Conservation (phyloP, 2,888 invertebrate genomes). For the Ophioninae sp. region DNA sequence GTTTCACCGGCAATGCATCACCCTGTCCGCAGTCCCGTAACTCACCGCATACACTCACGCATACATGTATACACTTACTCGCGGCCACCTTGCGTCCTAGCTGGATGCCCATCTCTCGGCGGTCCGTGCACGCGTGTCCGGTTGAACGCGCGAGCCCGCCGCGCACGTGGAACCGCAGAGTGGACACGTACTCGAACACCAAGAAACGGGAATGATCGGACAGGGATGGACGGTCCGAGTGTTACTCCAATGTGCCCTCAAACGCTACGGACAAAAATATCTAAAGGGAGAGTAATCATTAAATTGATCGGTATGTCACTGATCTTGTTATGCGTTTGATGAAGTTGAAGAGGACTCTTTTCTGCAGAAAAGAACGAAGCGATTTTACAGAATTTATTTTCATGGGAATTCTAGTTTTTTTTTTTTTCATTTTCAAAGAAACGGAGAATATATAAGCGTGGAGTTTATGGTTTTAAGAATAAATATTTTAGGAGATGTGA, state of each 20-base stretch:
- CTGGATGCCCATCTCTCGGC: slow-evolving; percentile 22
- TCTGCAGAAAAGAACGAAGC: too few relatives aligned
- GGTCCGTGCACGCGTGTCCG: slow-evolving; percentile 64
- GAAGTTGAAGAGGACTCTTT: neutral
- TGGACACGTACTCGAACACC: slow-evolving; percentile 57
- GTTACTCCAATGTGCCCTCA: neutral
- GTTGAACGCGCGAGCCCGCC: slow-evolving; percentile 46
- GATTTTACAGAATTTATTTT: too few relatives aligned
- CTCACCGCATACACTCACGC: slow-evolving; percentile 70
- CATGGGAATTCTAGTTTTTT: too few relatives aligned
- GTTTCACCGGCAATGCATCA: slow-evolving; percentile 79
- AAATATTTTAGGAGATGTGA: too few relatives aligned
- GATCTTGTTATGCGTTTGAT: neutral
- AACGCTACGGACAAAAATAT: neutral
- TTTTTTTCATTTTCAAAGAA: too few relatives aligned
- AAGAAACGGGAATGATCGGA: slow-evolving; percentile 25
- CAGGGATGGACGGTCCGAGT: neutral
- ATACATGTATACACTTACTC: slow-evolving; percentile 1
- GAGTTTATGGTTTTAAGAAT: too few relatives aligned
- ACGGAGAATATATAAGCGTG: too few relatives aligned
- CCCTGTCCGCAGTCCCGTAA: slow-evolving; percentile 80
- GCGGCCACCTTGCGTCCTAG: slow-evolving; percentile 24
- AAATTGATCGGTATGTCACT: neutral
- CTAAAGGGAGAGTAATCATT: neutral
- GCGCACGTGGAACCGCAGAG: slow-evolving; percentile 65